phyloP scores from a whole-genome alignment of 2,113 vertebrate species.

The Hepsetus odoe region DNA sequence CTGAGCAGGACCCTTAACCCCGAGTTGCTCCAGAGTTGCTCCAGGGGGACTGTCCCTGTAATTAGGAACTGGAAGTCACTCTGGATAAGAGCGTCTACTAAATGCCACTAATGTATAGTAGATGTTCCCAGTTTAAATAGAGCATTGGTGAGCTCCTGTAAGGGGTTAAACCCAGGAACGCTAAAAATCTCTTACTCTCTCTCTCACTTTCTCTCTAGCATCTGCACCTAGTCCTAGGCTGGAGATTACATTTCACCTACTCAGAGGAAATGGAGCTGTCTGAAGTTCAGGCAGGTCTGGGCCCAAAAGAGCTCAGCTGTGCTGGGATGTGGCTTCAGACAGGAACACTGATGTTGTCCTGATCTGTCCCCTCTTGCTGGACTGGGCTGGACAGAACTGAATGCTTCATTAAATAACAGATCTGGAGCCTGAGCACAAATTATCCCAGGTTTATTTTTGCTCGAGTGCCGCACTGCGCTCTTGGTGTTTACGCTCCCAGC shows the following conservation, averaged over 20 bases:
- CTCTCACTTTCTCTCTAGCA: constrained; percentile 11
- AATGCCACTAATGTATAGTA: no score
- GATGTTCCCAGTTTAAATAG: no score
- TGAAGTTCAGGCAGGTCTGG: constrained; percentile 49
- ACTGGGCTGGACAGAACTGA: constrained; percentile 46
- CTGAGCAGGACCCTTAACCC: no score
- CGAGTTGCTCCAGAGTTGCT: no score
- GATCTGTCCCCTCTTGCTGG: background rate
- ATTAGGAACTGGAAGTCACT: no score
- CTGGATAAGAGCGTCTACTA: no score
- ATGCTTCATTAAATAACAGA: constrained; percentile 4
- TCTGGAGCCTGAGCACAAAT: background rate
- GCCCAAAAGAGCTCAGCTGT: constrained; percentile 50
- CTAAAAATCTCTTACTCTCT: constrained; percentile 24
- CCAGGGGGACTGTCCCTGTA: no score
- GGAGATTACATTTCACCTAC: constrained; percentile 71
- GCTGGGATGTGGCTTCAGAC: constrained; percentile 17
- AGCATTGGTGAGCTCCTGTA: no score
- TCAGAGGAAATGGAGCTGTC: constrained; percentile 69
- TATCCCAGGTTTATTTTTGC: constrained; percentile 44
- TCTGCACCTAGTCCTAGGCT: constrained; percentile 39
- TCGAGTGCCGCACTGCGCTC: constrained; percentile 12
- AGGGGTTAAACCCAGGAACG: no score
- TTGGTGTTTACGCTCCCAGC: constrained; percentile 43
- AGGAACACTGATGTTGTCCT: constrained; percentile 42